Base-by-base conservation (phyloP, 2,113 vertebrate species). In the Solenodon paradoxus region DNA sequence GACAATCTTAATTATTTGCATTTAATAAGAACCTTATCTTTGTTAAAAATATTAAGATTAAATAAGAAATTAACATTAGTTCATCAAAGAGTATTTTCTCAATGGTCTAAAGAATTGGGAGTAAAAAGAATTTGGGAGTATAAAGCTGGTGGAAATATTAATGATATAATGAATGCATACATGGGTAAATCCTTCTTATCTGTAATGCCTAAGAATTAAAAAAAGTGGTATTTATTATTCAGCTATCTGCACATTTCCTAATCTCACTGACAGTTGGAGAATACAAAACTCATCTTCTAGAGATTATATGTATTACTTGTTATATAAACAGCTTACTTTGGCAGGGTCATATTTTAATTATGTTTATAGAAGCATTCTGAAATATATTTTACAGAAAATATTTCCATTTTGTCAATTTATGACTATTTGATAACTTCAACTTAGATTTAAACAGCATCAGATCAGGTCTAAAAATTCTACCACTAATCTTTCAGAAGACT, bases 281-380 rank as follows among this genome's bases (percentile, higher is more conserved):
- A n/a, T 15, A 83, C 24, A 80, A 71, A 95, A 35, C 7, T 90
- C 88, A 88, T 94, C 68, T 84, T 16, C 9, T 66, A 59, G 53
- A 71, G 71, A 94, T 97, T 96, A 77, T 42, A 49, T 3, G 32
- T 40, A 38, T 71, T 79, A 91, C 57, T 78, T 78, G n/a, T 11
- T 49, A 79, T 38, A 85, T 59, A 93, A 55, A 51, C 35, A 78
- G 51, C 9, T 95, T 95, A 40, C 5, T 71, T 63, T 75, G 24
- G 16, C 59, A 57, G 5, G 4, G 2, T 42, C 75, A 71, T 47
- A 90, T 64, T 94, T 96, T 92, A 95, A 87, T 87, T 95, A 80
- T 57, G 57, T 93, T 95, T 80, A 69, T 49, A 49, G 47, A 87
- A 42, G 13, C 30, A 88, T 69, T 89, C 35, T 71, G 10, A 95